Base-by-base conservation (phyloP, 2,888 invertebrate genomes). In the Luperina testacea region DNA sequence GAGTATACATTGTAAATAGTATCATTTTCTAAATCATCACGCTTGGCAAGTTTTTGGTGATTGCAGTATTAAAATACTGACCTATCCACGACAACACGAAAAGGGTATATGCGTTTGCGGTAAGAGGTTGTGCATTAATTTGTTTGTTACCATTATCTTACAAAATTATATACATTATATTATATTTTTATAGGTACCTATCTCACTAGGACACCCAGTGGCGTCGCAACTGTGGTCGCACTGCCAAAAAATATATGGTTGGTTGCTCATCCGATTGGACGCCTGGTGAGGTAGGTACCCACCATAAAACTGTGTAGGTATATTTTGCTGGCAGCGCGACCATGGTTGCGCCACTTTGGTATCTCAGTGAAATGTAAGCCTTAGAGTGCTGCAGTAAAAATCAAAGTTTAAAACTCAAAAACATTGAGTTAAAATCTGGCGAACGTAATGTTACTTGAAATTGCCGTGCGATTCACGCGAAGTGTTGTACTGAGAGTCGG, bases 401-500 rank as follows among this genome's bases (percentile, higher is more conserved):
- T n/a, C 7, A 11, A 57, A 17, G 3, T 17, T 17, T 20, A 48
- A 38, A 64, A 17, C 53, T 27, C 13, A 48, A 65, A 77, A 57
- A 20, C 6, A 20, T 32, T 32, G 0, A 61, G 59, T 45, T 38
- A 59, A 69, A 71, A 57, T 42, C 32, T 24, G 2, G 38, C n/a
- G 13, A 32, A 57, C 8, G 45, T 67, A 51, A 51, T 61, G 9
- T 53, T 15, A 53, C 24, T 42, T 17, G 8, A 17, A 27, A 15
- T 20, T 67, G 57, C 27, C 15, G 67, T 61, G 67, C 42, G 57
- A 67, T 20, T 76, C 59, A 57, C 72, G 59, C 38, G 75, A 42
- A 70, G 53, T 65, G 63, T 71, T 38, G 38, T 38, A 38, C 6
- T 45, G 42, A 45, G 13, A 82, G 42, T 59, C 78, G 32, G 64